These are phyloP conservation scores for Hippocampus mohnikei DNA, from an alignment of 2,113 vertebrate species.

Conservation along the genomic window DNA sequence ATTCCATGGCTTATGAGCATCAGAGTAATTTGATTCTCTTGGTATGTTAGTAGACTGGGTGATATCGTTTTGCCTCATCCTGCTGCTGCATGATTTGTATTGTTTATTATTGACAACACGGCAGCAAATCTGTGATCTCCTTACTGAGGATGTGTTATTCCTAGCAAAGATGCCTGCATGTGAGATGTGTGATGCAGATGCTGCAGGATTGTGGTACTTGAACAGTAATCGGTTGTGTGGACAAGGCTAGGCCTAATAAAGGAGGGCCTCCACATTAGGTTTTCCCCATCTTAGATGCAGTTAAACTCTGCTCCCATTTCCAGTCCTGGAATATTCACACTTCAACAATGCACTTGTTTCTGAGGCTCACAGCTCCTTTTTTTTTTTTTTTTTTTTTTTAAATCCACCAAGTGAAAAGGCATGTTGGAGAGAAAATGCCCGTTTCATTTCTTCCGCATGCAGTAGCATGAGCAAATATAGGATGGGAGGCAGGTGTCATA, in stretches of 20 bases:
- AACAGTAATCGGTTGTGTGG: constrained; percentile 50
- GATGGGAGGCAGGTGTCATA: constrained; percentile 59
- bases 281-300: constrained; percentile 72
- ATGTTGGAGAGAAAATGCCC: constrained; percentile 16
- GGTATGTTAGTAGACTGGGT: constrained; percentile 18
- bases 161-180: constrained; percentile 33
- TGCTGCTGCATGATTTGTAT: constrained; percentile 54
- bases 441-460: constrained; percentile 21
- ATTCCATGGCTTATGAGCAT: constrained; percentile 53
- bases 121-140: constrained; percentile 48
- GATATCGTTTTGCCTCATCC: constrained; percentile 23
- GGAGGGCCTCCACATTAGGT: constrained; percentile 63
- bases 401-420: constrained; percentile 39
- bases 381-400: constrained; percentile 25
- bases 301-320: constrained; percentile 68
- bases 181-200: constrained; percentile 34
- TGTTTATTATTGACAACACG: constrained; percentile 53
- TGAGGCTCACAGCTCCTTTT: constrained; percentile 12
- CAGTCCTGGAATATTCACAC: constrained; percentile 38
- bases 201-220: constrained; percentile 37
- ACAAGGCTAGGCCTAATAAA: constrained; percentile 54
- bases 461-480: constrained; percentile 45
- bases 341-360: constrained; percentile 16
- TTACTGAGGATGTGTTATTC: constrained; percentile 42
- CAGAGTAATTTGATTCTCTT: constrained; percentile 19